A percentile compares a stretch with the other conserved stretches of the same genome.
These are phyloP conservation scores for Liopterus haemorrhoidalis DNA, from an alignment of 2,888 invertebrate genomes.

Conservation along the genomic window DNA sequence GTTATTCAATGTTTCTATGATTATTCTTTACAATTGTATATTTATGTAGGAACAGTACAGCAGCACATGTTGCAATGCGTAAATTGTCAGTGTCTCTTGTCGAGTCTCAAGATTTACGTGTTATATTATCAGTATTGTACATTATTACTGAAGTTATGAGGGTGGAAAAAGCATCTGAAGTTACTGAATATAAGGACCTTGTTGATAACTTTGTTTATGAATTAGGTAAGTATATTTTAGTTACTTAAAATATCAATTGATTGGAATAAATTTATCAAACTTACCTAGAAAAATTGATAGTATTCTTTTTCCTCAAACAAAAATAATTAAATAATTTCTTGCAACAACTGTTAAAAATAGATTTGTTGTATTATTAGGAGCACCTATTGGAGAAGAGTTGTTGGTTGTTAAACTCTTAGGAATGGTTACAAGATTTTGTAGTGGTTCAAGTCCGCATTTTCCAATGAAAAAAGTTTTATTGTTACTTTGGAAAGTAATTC, in stretches of 20 bases:
- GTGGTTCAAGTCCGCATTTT: conserved; percentile 92
- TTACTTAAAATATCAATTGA: too few relatives aligned
- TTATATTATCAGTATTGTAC: conserved; percentile 89
- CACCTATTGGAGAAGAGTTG: conserved; percentile 69
- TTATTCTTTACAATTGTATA: not conserved
- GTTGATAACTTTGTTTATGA: conserved; percentile 56
- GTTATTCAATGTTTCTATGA: not conserved
- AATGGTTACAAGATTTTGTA: conserved; percentile 96
- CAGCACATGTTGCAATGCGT: conserved; percentile 64
- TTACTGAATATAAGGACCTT: conserved; percentile 45
- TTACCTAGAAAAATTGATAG: too few relatives aligned
- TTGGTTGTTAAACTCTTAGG: conserved; percentile 83
- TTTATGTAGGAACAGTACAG: conserved; percentile 54
- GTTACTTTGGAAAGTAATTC: conserved; percentile 89
- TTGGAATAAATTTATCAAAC: too few relatives aligned
- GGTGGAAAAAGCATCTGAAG: conserved; percentile 53
- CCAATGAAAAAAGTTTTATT: conserved; percentile 97
- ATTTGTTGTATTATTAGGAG: conserved; percentile 39
- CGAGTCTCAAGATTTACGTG: conserved; percentile 87
- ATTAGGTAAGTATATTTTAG: conserved; percentile 43
- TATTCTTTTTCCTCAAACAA: conserved; percentile 3
- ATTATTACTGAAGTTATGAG: conserved; percentile 93
- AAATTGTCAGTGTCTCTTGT: conserved; percentile 77
- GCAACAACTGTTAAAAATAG: conserved; percentile 13
- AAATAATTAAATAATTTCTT: conserved; percentile 17